Conservation (phyloP, 2,797 vertebrate genomes). For the Uromys caudimaculatus region DNA sequence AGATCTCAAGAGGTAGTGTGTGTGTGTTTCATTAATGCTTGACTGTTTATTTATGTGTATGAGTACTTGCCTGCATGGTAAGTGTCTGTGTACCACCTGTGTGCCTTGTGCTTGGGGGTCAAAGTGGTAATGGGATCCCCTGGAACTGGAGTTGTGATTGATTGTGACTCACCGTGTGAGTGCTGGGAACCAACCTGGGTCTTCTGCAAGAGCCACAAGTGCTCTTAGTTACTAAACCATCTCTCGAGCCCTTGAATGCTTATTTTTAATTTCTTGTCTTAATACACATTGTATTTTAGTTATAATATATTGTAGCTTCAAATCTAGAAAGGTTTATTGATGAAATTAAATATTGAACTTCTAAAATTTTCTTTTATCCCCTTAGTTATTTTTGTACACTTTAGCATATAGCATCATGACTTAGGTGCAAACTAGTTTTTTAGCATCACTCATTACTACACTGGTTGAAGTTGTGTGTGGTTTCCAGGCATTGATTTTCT, state of each 20-base stretch:
- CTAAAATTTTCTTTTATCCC: conserved; percentile 42
- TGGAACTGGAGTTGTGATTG: neutral
- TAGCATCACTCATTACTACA: conserved; percentile 36
- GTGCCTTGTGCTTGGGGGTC: neutral
- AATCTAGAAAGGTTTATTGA: neutral
- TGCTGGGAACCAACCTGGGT: neutral
- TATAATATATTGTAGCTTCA: neutral
- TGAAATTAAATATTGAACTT: conserved; percentile 29
- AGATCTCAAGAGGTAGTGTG: conserved; percentile 94
- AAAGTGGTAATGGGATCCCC: too few relatives aligned
- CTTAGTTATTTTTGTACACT: conserved; percentile 34
- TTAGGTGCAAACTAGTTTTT: conserved; percentile 31
- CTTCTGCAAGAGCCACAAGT: neutral
- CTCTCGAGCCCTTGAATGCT: neutral
- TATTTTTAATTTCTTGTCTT: conserved; percentile 50
- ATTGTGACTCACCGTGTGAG: neutral
- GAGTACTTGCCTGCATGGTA: neutral
- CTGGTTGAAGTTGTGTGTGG: neutral
- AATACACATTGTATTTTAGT: conserved; percentile 48
- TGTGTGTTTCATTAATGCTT: neutral
- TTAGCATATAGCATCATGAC: conserved; percentile 21
- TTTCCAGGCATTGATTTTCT: conserved; percentile 25
- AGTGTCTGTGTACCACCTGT: neutral
- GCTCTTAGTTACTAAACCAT: neutral
- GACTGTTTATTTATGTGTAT: neutral